phyloP scores from a whole-genome alignment of 1,140 invertebrate species.

The Bombus ignitus region DNA sequence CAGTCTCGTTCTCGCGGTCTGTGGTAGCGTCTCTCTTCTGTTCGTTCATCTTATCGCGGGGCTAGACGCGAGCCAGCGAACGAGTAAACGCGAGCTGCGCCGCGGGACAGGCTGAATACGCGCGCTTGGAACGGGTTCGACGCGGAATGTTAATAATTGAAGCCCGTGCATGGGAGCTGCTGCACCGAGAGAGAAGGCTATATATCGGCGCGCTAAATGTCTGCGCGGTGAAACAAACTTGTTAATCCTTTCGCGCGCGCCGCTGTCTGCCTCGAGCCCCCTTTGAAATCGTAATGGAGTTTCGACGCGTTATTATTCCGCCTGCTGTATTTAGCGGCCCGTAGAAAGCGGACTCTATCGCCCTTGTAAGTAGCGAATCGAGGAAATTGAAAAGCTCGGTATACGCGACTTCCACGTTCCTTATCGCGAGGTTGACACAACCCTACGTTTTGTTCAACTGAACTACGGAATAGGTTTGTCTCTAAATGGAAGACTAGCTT shows the following conservation, averaged over 20 bases:
- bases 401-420: not conserved
- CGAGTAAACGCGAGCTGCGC: not conserved
- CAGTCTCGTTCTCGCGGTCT: no score
- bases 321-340: not conserved
- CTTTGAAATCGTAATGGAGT: conserved; percentile 33
- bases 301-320: conserved; percentile 26
- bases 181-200: not conserved
- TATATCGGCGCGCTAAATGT: conserved; percentile 1
- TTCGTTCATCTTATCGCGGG: conserved; percentile 5
- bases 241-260: conserved; percentile 17
- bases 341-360: not conserved
- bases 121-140: conserved; percentile 11
- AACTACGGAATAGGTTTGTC: no score
- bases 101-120: conserved; percentile 14
- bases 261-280: not conserved
- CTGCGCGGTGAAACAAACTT: conserved; percentile 36
- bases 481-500: no score
- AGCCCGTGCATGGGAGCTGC: conserved; percentile 3
- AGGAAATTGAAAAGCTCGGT: conserved; percentile 9
- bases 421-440: no score
- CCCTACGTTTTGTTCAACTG: no score
- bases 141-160: conserved; percentile 49
- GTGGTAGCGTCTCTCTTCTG: not conserved
- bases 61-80: not conserved
- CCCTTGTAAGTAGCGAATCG: not conserved